Percentiles rank a stretch among this genome's conserved stretches.
These are phyloP conservation scores for Clarias pachynema DNA, from an alignment of 2,797 vertebrate species.

Conservation along the genomic window DNA sequence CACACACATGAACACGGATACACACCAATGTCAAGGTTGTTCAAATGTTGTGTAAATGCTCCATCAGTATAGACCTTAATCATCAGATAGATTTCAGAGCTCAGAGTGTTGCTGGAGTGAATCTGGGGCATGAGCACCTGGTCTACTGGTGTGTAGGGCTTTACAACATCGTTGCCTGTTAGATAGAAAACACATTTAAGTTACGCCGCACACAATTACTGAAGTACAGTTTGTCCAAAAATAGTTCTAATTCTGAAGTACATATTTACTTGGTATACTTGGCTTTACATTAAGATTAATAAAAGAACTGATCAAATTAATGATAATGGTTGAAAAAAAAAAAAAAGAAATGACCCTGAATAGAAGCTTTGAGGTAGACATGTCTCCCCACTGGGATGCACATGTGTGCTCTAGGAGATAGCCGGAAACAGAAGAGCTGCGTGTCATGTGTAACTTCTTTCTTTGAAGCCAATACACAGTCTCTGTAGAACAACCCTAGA, in stretches of 20 bases:
- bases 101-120: slow-evolving; percentile 56
- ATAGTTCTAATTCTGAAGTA: background rate
- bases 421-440: slow-evolving; percentile 78
- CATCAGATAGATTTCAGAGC: slow-evolving; percentile 85
- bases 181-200: slow-evolving; percentile 24
- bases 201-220: background rate
- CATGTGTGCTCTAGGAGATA: slow-evolving; percentile 80
- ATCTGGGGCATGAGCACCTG: slow-evolving; percentile 71
- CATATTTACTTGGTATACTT: background rate
- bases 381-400: slow-evolving; percentile 86
- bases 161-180: slow-evolving; percentile 85
- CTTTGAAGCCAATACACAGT: slow-evolving; percentile 86
- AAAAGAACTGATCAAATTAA: no score
- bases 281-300: background rate
- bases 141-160: slow-evolving; percentile 90
- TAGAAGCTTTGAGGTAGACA: slow-evolving; percentile 86
- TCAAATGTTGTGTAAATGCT: slow-evolving; percentile 81
- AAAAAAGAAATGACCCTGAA: slow-evolving; percentile 78
- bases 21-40: slow-evolving; percentile 83
- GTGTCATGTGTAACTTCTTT: slow-evolving; percentile 85
- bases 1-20: background rate
- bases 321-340: no score
- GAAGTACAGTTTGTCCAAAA: background rate
- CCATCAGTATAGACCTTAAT: slow-evolving; percentile 91
- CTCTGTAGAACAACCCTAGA: slow-evolving; percentile 83